phyloP scores from a whole-genome alignment of 2,888 invertebrate genomes.

The Eilema caniola region DNA sequence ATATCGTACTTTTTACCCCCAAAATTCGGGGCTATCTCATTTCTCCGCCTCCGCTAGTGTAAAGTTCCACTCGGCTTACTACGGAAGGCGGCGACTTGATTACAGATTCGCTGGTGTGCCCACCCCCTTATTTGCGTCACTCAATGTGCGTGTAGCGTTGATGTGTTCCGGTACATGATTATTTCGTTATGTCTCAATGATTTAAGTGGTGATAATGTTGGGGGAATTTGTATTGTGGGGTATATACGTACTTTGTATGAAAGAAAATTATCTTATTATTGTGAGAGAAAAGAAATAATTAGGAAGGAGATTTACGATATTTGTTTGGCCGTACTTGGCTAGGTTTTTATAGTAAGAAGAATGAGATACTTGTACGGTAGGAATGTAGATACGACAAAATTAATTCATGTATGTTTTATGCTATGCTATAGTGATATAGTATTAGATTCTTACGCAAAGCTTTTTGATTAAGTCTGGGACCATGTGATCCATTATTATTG shows the following conservation, averaged over 20 bases:
- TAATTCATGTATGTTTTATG: background rate
- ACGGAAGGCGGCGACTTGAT: slow-evolving; percentile 52
- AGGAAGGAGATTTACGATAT: slow-evolving; percentile 3
- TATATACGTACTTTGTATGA: slow-evolving; percentile 7
- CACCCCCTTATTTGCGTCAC: slow-evolving; percentile 52
- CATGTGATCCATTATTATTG: too few relatives aligned
- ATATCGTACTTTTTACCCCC: background rate
- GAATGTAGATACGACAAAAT: background rate
- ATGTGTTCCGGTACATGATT: slow-evolving; percentile 44
- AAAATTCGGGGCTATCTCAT: background rate
- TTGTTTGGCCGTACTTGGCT: background rate
- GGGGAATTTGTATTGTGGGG: slow-evolving; percentile 18
- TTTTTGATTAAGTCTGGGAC: too few relatives aligned
- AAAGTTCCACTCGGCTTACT: slow-evolving; percentile 48
- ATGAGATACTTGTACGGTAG: background rate
- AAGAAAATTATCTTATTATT: slow-evolving; percentile 13
- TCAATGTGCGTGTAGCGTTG: slow-evolving; percentile 40
- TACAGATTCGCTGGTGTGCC: slow-evolving; percentile 50
- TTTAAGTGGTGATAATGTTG: slow-evolving; percentile 31
- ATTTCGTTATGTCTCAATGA: slow-evolving; percentile 34
- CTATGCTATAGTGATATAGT: too few relatives aligned
- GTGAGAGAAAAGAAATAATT: slow-evolving; percentile 2
- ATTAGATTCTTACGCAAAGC: too few relatives aligned
- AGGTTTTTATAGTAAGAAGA: background rate
- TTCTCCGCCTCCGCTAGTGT: slow-evolving; percentile 3